Conservation (phyloP, 2,797 vertebrate species). For the Leptodactylus fallax region DNA sequence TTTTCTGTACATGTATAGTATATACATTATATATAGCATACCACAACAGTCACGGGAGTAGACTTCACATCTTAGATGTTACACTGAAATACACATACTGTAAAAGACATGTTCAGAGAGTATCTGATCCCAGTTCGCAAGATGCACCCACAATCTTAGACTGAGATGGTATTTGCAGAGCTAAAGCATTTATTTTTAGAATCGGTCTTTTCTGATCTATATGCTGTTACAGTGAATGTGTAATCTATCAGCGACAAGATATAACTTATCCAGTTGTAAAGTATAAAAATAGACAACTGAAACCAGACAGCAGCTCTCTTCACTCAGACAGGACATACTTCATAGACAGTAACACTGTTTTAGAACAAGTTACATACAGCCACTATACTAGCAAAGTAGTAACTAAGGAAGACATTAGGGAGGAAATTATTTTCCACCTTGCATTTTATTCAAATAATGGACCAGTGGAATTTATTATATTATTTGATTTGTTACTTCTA, state of each 20-base stretch:
- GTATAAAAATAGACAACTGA: conserved; percentile 38
- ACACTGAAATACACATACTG: not conserved
- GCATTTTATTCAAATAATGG: too few species aligned
- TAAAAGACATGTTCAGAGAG: not conserved
- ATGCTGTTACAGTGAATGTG: not conserved
- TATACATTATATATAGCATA: not conserved
- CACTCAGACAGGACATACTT: conserved; percentile 7
- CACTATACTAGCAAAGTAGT: not conserved
- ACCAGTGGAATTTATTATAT: not conserved
- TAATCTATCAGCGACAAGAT: not conserved
- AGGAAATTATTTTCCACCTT: not conserved
- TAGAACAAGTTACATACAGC: not conserved
- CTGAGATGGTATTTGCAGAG: not conserved
- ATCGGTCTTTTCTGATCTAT: not conserved
- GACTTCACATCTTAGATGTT: not conserved
- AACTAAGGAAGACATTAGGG: not conserved
- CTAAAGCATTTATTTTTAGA: conserved; percentile 9
- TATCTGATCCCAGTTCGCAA: not conserved
- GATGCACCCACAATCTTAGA: not conserved
- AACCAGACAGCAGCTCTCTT: conserved; percentile 9
- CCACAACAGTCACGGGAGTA: not conserved
- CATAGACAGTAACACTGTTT: not conserved
- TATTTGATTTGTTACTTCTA: not conserved
- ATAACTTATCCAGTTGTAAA: conserved; percentile 23
- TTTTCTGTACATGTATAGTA: not conserved